Evolutionary conservation across 2,113 vertebrate species (phyloP).

Genomic region (Pampusana beccarii): DNA sequence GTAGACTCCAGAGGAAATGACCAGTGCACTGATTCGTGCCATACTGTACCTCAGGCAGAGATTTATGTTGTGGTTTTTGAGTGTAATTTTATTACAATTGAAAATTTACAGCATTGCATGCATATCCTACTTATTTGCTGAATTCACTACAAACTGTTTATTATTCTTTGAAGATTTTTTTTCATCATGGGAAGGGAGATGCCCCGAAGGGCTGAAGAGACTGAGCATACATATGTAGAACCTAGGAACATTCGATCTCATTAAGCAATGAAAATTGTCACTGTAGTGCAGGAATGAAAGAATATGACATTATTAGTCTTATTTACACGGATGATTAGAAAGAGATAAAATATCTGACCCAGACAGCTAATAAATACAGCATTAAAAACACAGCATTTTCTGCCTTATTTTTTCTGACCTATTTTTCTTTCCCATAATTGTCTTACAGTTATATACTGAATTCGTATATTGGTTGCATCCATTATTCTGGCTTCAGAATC

Average conservation of each 20-base stretch:
- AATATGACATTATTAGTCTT: constrained; percentile 46
- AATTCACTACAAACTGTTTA: constrained; percentile 42
- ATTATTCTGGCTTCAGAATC: constrained; percentile 25
- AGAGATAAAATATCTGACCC: constrained; percentile 60
- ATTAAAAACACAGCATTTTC: not conserved
- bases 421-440: constrained; percentile 51
- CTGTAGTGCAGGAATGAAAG: constrained; percentile 35
- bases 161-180: constrained; percentile 10
- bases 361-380: constrained; percentile 53
- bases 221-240: constrained; percentile 21
- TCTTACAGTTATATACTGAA: not conserved
- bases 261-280: constrained; percentile 59
- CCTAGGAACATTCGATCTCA: constrained; percentile 39
- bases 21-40: not conserved
- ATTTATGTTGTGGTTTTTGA: not conserved
- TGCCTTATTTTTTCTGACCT: constrained; percentile 42
- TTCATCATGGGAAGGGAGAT: constrained; percentile 31
- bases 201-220: constrained; percentile 34
- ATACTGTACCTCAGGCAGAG: not conserved
- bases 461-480: constrained; percentile 1
- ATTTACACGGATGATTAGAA: constrained; percentile 57
- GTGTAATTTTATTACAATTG: not conserved
- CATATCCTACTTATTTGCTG: constrained; percentile 9
- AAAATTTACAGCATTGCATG: not conserved
- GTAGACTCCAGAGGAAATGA: not conserved